Percentiles rank a stretch among this genome's conserved stretches.
phyloP scores from a whole-genome alignment of 92 coral and sea anemone species.

The Palythoa grandis region DNA sequence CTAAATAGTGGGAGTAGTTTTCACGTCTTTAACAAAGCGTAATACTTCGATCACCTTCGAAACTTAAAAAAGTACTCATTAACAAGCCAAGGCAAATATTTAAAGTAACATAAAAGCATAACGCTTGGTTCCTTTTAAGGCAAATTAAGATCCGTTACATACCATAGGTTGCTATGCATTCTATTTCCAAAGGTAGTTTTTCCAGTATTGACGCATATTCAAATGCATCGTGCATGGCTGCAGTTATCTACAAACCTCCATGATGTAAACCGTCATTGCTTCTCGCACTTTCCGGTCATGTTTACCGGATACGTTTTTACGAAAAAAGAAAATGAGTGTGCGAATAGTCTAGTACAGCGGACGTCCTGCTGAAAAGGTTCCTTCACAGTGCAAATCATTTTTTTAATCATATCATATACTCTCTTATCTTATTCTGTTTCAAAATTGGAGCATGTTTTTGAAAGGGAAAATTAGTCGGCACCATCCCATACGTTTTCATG shows the following conservation, averaged over 20 bases:
- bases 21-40: too few species aligned
- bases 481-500: background rate
- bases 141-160: slow-evolving; percentile 21
- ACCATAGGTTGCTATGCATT: slow-evolving; percentile 98
- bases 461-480: background rate
- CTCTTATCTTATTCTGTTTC: background rate
- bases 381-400: background rate
- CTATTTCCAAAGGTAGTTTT: slow-evolving; percentile 91
- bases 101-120: too few species aligned
- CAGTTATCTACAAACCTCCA: slow-evolving; percentile 40
- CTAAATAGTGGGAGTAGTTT: too few species aligned
- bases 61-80: too few species aligned
- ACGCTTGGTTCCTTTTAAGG: too few species aligned
- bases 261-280: background rate
- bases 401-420: background rate
- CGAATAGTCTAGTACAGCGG: slow-evolving; percentile 6
- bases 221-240: slow-evolving; percentile 99
- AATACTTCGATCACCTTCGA: too few species aligned
- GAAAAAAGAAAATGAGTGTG: background rate
- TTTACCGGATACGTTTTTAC: background rate
- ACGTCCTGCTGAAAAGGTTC: background rate
- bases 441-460: too few species aligned
- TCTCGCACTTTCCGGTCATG: slow-evolving; percentile 13
- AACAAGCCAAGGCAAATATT: too few species aligned
- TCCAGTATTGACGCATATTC: slow-evolving; percentile 97